A percentile compares a stretch with the other conserved stretches of the same genome.
Conservation (phyloP, 2,888 invertebrate species). For the Pachliopta kotzebuea region DNA sequence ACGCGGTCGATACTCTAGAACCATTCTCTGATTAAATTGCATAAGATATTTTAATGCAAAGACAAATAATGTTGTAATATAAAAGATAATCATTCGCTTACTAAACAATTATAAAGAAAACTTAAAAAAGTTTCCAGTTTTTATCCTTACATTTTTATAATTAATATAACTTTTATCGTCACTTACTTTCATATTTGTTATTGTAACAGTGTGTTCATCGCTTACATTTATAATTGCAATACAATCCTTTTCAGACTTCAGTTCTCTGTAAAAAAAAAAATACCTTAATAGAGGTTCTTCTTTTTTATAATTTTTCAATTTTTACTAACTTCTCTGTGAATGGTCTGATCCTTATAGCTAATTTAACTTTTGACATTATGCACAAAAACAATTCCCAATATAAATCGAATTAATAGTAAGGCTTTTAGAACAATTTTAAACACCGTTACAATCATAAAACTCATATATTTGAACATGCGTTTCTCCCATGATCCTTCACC, state of each 20-base stretch:
- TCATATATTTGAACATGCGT: not conserved
- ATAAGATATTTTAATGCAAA: too few relatives aligned
- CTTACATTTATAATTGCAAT: constrained; percentile 65
- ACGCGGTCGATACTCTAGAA: too few relatives aligned
- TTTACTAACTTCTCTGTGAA: constrained; percentile 81
- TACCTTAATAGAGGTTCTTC: too few relatives aligned
- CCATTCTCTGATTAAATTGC: too few relatives aligned
- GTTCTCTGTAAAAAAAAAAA: constrained; percentile 66
- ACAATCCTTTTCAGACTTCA: constrained; percentile 62
- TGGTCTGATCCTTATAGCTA: constrained; percentile 83
- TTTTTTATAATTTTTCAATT: too few relatives aligned
- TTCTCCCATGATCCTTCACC: constrained; percentile 6
- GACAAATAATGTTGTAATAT: too few relatives aligned
- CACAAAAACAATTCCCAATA: not conserved
- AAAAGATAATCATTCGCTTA: not conserved
- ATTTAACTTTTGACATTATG: constrained; percentile 82
- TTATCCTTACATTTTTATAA: too few relatives aligned
- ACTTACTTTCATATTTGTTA: constrained; percentile 82
- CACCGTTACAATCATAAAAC: not conserved
- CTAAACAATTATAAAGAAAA: not conserved
- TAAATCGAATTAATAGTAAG: not conserved
- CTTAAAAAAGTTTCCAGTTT: not conserved
- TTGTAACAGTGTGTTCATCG: constrained; percentile 72
- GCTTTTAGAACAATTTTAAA: not conserved
- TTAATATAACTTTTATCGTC: too few relatives aligned